Evolutionary conservation across 2,888 invertebrate genomes (phyloP).

Genomic region (Polyommatus iphigenia): DNA sequence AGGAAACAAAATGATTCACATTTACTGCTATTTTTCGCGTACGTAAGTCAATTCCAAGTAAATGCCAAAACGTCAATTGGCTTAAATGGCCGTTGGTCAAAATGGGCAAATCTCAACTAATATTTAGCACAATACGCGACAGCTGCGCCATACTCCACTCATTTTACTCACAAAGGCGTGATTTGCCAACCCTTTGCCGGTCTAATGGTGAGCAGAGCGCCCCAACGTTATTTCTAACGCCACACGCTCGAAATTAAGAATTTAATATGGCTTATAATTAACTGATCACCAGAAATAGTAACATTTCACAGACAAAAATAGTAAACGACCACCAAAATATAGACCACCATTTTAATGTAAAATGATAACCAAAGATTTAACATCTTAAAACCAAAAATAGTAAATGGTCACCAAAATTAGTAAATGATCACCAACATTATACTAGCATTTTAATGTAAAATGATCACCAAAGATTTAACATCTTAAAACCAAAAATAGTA

Average conservation of each 20-base stretch:
- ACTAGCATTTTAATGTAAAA: too few relatives aligned
- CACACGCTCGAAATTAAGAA: slow-evolving; percentile 28
- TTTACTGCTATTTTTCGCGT: slow-evolving; percentile 4
- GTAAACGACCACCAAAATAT: too few relatives aligned
- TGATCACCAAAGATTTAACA: too few relatives aligned
- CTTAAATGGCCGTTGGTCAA: slow-evolving; percentile 24
- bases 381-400: too few relatives aligned
- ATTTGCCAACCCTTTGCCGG: slow-evolving; percentile 74
- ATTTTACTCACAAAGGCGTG: slow-evolving; percentile 60
- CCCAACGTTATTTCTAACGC: slow-evolving; percentile 35
- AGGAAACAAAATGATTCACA: background rate
- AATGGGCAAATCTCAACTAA: slow-evolving; percentile 39
- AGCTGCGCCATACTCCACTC: slow-evolving; percentile 57
- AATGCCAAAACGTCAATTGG: slow-evolving; percentile 18
- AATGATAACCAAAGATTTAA: too few relatives aligned
- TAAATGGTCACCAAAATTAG: too few relatives aligned
- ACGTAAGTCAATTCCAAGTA: slow-evolving; percentile 3
- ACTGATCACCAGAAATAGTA: too few relatives aligned
- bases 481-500: too few relatives aligned
- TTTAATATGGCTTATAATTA: too few relatives aligned
- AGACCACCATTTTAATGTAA: too few relatives aligned
- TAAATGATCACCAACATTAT: too few relatives aligned
- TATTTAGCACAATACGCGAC: slow-evolving; percentile 62
- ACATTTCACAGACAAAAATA: too few relatives aligned
- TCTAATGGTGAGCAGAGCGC: slow-evolving; percentile 53